A percentile compares a stretch with the other conserved stretches of the same genome.
These are phyloP conservation scores for Rotaria sp. DNA, from an alignment of 2,888 invertebrate genomes.

Conservation along the genomic window DNA sequence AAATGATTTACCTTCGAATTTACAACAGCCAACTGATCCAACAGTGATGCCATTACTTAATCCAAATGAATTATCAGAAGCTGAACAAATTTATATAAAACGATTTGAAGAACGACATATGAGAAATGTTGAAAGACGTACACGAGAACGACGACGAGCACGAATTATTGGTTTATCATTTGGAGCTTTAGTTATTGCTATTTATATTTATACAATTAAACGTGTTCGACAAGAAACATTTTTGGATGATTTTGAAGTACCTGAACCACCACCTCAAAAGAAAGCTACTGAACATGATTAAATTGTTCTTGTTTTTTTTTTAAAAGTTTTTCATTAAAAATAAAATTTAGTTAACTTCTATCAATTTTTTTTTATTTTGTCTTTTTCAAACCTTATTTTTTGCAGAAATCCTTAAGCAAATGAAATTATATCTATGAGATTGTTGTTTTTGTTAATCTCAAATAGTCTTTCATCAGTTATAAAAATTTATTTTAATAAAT, in stretches of 20 bases:
- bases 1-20: not conserved
- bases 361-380: too few species aligned
- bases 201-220: slow-evolving; percentile 37
- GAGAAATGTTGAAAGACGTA: slow-evolving; percentile 23
- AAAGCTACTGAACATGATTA: slow-evolving; percentile 9
- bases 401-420: too few species aligned
- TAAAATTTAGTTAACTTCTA: not conserved
- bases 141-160: slow-evolving; percentile 27
- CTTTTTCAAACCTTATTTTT: too few species aligned
- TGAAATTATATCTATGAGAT: too few species aligned
- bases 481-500: too few species aligned
- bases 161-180: slow-evolving; percentile 34
- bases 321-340: not conserved
- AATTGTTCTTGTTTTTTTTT: not conserved
- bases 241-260: slow-evolving; percentile 40
- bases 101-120: slow-evolving; percentile 34
- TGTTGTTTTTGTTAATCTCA: too few species aligned
- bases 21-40: not conserved
- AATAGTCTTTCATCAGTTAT: too few species aligned
- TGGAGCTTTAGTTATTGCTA: slow-evolving; percentile 25
- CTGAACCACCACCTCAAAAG: slow-evolving; percentile 39
- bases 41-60: not conserved
- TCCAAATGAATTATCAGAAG: not conserved
- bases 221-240: slow-evolving; percentile 39
- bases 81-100: slow-evolving; percentile 36